These are phyloP conservation scores for Menura novaehollandiae DNA, from an alignment of 2,113 vertebrate genomes.

Conservation along the genomic window DNA sequence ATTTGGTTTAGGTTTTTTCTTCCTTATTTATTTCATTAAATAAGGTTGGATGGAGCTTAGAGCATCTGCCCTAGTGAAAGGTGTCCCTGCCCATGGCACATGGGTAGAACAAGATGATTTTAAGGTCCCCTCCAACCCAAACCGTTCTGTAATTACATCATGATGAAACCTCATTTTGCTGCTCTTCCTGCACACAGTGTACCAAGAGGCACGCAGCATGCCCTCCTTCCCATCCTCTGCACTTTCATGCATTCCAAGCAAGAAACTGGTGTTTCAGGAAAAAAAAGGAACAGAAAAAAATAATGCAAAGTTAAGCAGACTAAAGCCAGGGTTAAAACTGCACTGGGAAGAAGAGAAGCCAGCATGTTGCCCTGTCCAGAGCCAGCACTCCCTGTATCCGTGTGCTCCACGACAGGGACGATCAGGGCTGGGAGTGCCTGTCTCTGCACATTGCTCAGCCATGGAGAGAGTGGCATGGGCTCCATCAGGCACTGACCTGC, in stretches of 20 bases:
- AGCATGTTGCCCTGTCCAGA: not conserved
- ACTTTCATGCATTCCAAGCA: not conserved
- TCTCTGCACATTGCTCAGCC: fast-evolving
- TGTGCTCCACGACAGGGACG: fast-evolving
- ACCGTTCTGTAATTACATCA: not conserved
- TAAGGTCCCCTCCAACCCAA: not conserved
- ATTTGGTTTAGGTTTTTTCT: not conserved
- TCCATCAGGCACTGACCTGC: not conserved
- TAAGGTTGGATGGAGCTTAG: not conserved
- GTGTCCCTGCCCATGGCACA: not conserved
- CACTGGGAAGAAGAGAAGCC: fast-evolving
- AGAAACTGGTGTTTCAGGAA: not conserved
- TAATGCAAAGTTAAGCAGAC: not conserved
- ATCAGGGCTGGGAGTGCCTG: fast-evolving
- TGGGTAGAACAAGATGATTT: not conserved
- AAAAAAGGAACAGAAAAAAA: not conserved
- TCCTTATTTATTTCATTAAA: not conserved
- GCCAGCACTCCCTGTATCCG: not conserved
- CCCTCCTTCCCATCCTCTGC: not conserved
- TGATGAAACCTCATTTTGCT: not conserved
- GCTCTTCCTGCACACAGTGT: fast-evolving
- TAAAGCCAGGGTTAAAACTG: not conserved
- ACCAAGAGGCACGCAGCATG: fast-evolving
- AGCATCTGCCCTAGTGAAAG: not conserved
- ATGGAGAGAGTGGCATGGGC: fast-evolving